phyloP scores from a whole-genome alignment of 2,888 invertebrate species.

The Polietes domitor region DNA sequence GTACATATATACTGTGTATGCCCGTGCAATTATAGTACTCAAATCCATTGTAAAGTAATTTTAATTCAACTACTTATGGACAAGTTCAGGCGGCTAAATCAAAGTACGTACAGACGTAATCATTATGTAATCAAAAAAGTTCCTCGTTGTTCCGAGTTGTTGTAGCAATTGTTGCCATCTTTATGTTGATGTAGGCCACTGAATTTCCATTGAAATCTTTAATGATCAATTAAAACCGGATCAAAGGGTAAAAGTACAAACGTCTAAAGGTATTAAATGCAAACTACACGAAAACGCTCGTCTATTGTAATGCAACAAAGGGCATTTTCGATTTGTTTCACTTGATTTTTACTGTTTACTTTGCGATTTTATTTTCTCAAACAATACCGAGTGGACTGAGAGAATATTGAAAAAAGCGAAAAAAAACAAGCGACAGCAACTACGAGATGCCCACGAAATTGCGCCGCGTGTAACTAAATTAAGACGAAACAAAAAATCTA shows the following conservation, averaged over 20 bases:
- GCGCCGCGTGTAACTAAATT: conserved; percentile 1
- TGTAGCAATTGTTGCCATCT: too few relatives aligned
- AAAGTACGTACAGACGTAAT: too few relatives aligned
- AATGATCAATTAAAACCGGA: not conserved
- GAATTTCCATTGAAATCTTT: not conserved
- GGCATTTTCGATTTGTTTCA: not conserved
- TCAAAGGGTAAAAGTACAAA: conserved; percentile 26
- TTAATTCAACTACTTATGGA: too few relatives aligned
- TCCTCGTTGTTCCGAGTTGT: too few relatives aligned
- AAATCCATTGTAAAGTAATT: too few relatives aligned
- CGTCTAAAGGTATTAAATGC: not conserved
- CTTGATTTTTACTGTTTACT: conserved; percentile 5
- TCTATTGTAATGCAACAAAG: too few relatives aligned
- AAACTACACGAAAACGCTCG: not conserved
- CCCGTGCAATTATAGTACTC: too few relatives aligned
- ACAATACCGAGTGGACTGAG: not conserved
- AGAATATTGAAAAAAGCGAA: not conserved
- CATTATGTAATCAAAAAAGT: too few relatives aligned
- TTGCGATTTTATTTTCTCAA: not conserved
- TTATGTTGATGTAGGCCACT: too few relatives aligned
- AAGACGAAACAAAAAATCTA: not conserved
- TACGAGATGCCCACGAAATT: not conserved
- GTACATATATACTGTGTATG: too few relatives aligned
- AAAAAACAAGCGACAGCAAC: not conserved
- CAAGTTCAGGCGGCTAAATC: too few relatives aligned